Evolutionary conservation across 2,113 vertebrate species (phyloP).

Genomic region (Phalacrocorax pelagicus): DNA sequence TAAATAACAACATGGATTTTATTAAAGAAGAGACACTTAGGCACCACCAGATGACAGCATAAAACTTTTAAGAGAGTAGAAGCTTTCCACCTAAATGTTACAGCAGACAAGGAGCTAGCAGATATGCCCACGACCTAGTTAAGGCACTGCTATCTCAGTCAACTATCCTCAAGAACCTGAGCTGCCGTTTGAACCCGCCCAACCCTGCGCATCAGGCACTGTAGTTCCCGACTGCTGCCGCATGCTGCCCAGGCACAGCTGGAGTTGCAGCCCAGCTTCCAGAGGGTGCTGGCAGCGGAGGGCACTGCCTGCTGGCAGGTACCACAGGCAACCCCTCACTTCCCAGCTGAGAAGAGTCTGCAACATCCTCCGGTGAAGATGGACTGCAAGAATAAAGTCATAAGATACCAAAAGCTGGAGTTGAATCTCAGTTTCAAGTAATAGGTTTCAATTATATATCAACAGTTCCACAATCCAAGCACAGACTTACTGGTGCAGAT

Average conservation of each 20-base stretch:
- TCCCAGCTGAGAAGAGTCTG: neutral
- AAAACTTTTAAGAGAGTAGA: neutral
- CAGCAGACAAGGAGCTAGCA: neutral
- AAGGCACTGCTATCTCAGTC: neutral
- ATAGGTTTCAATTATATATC: neutral
- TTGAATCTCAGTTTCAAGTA: neutral
- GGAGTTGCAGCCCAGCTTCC: neutral
- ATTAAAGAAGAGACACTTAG: neutral
- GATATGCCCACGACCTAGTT: rapidly evolving
- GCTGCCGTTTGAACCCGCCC: neutral
- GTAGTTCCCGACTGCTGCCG: neutral
- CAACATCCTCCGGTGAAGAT: neutral
- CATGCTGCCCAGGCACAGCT: neutral
- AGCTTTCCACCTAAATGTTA: neutral
- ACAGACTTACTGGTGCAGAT: neutral
- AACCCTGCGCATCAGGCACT: rapidly evolving
- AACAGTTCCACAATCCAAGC: neutral
- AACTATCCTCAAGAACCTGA: neutral
- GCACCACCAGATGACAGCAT: neutral
- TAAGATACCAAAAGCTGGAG: neutral
- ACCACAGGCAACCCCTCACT: neutral
- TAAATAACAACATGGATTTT: neutral
- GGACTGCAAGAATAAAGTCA: neutral
- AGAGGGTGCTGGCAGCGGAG: neutral
- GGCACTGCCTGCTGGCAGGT: neutral